Percentiles rank a stretch among this genome's conserved stretches.
Evolutionary conservation across 2,113 vertebrate species (phyloP).

Genomic region (Naja naja): DNA sequence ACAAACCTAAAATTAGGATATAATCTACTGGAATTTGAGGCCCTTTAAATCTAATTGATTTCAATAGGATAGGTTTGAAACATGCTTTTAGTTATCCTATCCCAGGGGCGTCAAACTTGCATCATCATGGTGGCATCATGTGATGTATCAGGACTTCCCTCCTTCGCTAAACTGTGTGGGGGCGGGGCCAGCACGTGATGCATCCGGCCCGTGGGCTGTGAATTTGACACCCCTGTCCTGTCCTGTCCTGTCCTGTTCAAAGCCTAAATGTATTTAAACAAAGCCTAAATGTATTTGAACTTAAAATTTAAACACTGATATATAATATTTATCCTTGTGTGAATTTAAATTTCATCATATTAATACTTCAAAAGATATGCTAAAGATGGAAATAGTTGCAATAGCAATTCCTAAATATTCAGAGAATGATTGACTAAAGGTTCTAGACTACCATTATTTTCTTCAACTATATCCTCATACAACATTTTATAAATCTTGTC

Average conservation of each 20-base stretch:
- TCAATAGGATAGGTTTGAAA: not conserved
- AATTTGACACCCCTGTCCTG: no score
- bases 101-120: no score
- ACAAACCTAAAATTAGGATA: not conserved
- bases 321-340: not conserved
- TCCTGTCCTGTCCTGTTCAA: not conserved
- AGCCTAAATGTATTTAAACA: not conserved
- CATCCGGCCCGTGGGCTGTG: no score
- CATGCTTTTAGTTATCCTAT: not conserved
- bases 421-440: not conserved
- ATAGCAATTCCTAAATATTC: not conserved
- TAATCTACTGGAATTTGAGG: not conserved
- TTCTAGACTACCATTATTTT: not conserved
- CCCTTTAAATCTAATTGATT: not conserved
- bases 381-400: not conserved
- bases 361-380: not conserved
- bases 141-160: no score
- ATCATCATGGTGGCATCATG: no score
- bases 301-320: no score
- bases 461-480: not conserved
- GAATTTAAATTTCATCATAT: not conserved
- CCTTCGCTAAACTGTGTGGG: no score
- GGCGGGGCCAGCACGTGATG: no score
- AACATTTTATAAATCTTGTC: not conserved
- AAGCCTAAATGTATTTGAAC: no score